Evolutionary conservation across 2,113 vertebrate species (phyloP).

Genomic region (Synchiropus splendidus): DNA sequence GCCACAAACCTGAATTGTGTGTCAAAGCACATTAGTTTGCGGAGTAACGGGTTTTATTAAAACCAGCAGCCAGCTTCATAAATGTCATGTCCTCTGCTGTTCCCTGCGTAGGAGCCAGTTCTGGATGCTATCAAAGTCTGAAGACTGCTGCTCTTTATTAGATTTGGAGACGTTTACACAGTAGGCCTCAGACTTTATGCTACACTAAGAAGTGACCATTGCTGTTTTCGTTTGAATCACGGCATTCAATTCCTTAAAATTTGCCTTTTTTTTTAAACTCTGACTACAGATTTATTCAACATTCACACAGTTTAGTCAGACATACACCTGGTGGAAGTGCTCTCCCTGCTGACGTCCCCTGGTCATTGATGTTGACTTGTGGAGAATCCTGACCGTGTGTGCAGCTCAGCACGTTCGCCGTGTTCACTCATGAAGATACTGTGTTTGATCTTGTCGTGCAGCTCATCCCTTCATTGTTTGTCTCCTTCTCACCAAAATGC

Average conservation of each 20-base stretch:
- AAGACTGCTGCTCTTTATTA: conserved; percentile 6
- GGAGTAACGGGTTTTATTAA: conserved; percentile 1
- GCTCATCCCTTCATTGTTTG: too few relatives aligned
- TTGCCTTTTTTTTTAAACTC: conserved; percentile 1
- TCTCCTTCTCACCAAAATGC: too few relatives aligned
- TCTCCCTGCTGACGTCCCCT: too few relatives aligned
- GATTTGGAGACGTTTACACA: conserved; percentile 7
- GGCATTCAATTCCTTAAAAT: background rate
- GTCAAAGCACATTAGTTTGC: too few relatives aligned
- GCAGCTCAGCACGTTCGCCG: too few relatives aligned
- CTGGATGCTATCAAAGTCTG: background rate
- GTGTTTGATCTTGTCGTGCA: too few relatives aligned
- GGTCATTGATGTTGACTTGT: too few relatives aligned
- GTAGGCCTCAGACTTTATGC: background rate
- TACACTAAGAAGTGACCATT: background rate
- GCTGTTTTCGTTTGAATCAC: background rate
- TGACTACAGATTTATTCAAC: too few relatives aligned
- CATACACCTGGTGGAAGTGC: too few relatives aligned
- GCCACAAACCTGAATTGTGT: too few relatives aligned
- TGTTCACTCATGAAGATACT: too few relatives aligned
- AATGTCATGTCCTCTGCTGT: background rate
- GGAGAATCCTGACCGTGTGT: background rate
- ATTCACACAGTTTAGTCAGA: too few relatives aligned
- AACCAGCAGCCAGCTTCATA: background rate
- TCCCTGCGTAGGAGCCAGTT: background rate